Evolutionary conservation across 1,140 invertebrate genomes (phyloP).

Genomic region (Cydia pomonella): DNA sequence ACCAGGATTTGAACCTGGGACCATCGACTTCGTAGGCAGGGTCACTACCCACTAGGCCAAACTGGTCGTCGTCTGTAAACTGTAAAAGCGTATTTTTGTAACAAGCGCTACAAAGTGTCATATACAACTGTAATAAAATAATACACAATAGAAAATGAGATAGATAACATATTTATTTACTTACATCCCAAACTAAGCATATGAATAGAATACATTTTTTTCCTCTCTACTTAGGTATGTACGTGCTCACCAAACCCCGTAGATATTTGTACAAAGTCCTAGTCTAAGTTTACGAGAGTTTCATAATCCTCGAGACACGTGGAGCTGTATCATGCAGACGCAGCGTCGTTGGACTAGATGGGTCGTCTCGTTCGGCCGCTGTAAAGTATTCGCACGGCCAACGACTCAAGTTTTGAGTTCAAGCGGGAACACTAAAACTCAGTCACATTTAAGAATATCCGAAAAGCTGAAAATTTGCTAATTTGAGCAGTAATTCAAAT

Average conservation of each 20-base stretch:
- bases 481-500: too few relatives aligned
- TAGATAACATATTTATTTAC: too few relatives aligned
- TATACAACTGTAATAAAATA: neutral
- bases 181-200: neutral
- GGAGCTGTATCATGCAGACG: constrained; percentile 56
- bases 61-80: too few relatives aligned
- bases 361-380: constrained; percentile 50
- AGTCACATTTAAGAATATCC: too few relatives aligned
- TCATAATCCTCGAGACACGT: constrained; percentile 60
- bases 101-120: too few relatives aligned
- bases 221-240: neutral
- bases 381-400: constrained; percentile 58
- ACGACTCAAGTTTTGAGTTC: neutral
- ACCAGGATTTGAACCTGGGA: too few relatives aligned
- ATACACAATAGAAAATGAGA: too few relatives aligned
- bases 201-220: neutral
- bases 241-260: neutral
- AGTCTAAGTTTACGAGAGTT: constrained; percentile 54
- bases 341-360: constrained; percentile 54
- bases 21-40: too few relatives aligned
- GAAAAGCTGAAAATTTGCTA: too few relatives aligned
- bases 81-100: too few relatives aligned
- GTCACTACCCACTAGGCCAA: too few relatives aligned
- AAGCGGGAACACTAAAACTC: neutral
- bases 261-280: constrained; percentile 41